These are phyloP conservation scores for Ephialtes manifestator DNA, from an alignment of 2,888 invertebrate genomes.

Conservation along the genomic window DNA sequence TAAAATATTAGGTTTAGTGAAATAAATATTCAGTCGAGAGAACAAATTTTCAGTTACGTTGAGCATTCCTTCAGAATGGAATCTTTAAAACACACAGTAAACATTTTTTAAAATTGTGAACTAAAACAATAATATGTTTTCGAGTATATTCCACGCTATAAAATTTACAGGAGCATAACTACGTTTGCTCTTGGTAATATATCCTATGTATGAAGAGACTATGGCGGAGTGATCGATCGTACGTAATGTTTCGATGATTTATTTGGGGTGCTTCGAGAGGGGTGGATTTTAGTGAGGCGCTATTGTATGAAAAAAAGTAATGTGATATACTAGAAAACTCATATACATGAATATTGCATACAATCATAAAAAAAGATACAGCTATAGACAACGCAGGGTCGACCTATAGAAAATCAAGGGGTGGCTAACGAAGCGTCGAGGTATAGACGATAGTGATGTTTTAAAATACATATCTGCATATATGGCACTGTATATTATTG, in stretches of 20 bases:
- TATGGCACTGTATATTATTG: constrained; percentile 63
- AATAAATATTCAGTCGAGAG: too few relatives aligned
- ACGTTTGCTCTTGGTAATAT: constrained; percentile 23
- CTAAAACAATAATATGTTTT: background rate
- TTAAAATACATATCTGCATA: constrained; percentile 83
- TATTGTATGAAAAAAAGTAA: constrained; percentile 82
- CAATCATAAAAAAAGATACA: constrained; percentile 44
- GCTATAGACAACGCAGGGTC: constrained; percentile 17
- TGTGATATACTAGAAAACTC: constrained; percentile 76
- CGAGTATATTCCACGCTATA: constrained; percentile 4
- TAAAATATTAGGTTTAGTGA: too few relatives aligned
- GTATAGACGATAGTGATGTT: constrained; percentile 83
- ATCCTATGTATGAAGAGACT: constrained; percentile 52
- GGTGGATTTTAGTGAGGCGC: constrained; percentile 64
- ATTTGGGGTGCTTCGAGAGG: constrained; percentile 65
- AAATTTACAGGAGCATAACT: constrained; percentile 14
- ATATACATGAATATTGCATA: constrained; percentile 25
- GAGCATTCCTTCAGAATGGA: too few relatives aligned
- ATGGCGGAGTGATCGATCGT: constrained; percentile 76
- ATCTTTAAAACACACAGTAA: too few relatives aligned
- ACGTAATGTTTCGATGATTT: constrained; percentile 80
- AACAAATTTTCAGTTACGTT: too few relatives aligned
- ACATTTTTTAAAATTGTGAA: background rate
- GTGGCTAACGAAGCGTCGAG: constrained; percentile 80
- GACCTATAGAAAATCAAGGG: constrained; percentile 51